Base-by-base conservation (phyloP, 37 sponge, comb jelly and placozoan genomes). In the Spongia lamella region DNA sequence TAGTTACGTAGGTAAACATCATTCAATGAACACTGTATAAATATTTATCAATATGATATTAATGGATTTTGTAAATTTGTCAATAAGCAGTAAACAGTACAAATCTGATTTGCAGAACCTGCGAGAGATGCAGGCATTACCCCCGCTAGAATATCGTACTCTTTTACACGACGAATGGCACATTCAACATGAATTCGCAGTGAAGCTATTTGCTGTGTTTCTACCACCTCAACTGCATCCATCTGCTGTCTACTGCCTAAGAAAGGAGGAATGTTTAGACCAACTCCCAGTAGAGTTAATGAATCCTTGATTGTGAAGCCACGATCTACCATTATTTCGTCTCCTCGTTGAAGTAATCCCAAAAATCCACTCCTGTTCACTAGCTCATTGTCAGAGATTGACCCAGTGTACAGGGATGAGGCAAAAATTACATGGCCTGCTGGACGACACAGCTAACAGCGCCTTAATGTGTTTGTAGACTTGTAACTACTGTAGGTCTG, bases 111-210 rank as follows among this genome's bases (percentile, higher is more conserved):
- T n/a, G 21, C 21, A n/a, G 26, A 15, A 61, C 62, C 62, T 13
- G 26, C 26, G 11, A 61, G n/a, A n/a, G 62, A 24, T 13, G 21
- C 11, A 61, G 70, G 70, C 11, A 67, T 34, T 11, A 30, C 70
- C 15, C 61, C 17, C 20, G 27, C 50, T 19, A 67, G 43, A 38
- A 67, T 67, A 27, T 11, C 11, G n/a, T 38, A 67, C 14, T 27
- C 19, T 17, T 67, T 67, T 9, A 31, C 49, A 26, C 40, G 70
- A 11, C n/a, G 13, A 13, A 67, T 67, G 16, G 29, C n/a, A 19
- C 70, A 47, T 27, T 67, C 70, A 15, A 67, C 70, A 20, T 67
- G 70, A 31, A 67, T 67, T 14, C 70, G 70, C 14, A 67, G 20
- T 11, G 11, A 13, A 27, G 40, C 40, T 19, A 67, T 67, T 14